Evolutionary conservation across 2,113 vertebrate species (phyloP).

Genomic region (Larimichthys crocea): DNA sequence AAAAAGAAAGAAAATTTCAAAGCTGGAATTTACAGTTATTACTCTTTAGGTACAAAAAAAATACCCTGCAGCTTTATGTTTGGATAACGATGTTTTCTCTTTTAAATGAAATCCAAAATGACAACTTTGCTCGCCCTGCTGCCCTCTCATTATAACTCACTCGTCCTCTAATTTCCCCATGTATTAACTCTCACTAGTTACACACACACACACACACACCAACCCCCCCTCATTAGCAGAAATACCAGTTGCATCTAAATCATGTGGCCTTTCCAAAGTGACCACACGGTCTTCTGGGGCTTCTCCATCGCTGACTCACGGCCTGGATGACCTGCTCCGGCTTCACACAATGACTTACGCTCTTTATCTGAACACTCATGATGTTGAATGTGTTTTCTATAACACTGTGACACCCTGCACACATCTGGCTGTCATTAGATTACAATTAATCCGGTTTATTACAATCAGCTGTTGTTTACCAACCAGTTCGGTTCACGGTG

Average conservation of each 20-base stretch:
- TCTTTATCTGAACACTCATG: constrained; percentile 29
- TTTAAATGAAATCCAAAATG: constrained; percentile 47
- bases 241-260: constrained; percentile 18
- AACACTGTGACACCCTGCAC: neutral
- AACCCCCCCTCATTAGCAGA: constrained; percentile 9
- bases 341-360: constrained; percentile 29
- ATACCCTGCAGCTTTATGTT: constrained; percentile 4
- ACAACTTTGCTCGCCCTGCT: constrained; percentile 28
- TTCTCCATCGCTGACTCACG: constrained; percentile 18
- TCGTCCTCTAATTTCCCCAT: constrained; percentile 57
- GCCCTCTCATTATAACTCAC: constrained; percentile 56
- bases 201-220: constrained; percentile 16
- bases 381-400: constrained; percentile 11
- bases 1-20: neutral
- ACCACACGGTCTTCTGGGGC: constrained; percentile 21
- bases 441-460: constrained; percentile 34
- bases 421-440: constrained; percentile 30
- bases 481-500: neutral
- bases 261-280: constrained; percentile 19
- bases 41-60: constrained; percentile 28
- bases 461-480: constrained; percentile 38
- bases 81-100: constrained; percentile 38
- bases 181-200: constrained; percentile 48
- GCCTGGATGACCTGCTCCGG: constrained; percentile 1
- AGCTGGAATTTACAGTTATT: constrained; percentile 29